Conservation (phyloP, 2,113 vertebrate species). For the Dipodomys stephensi region DNA sequence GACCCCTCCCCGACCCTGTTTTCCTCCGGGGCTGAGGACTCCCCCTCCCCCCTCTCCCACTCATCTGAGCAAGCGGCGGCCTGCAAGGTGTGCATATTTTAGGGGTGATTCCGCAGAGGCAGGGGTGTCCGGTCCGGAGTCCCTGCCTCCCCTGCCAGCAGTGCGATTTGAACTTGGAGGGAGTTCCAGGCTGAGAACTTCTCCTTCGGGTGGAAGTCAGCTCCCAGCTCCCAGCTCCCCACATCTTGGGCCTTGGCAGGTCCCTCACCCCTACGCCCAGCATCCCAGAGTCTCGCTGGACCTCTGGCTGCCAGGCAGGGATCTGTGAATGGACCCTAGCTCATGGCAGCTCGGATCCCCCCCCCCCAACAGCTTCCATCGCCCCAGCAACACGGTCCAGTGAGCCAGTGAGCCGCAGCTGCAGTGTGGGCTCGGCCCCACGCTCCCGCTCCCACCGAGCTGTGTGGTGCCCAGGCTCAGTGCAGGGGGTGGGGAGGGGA, state of each 20-base stretch:
- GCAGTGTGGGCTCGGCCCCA: slow-evolving; percentile 77
- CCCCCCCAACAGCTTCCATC: slow-evolving; percentile 85
- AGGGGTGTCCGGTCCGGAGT: background rate
- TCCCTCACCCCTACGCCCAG: background rate
- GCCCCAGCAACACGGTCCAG: slow-evolving; percentile 87
- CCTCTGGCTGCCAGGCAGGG: slow-evolving; percentile 80
- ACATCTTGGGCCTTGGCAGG: background rate
- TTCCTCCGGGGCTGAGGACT: background rate
- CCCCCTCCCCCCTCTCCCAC: background rate
- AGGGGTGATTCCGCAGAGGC: background rate
- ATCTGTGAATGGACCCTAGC: slow-evolving; percentile 91
- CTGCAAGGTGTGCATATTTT: background rate
- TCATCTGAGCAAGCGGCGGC: background rate
- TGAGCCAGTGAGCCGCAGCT: slow-evolving; percentile 81
- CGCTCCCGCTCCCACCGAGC: no score
- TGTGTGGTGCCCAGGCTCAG: background rate
- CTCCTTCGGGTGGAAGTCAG: slow-evolving; percentile 29
- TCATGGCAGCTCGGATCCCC: slow-evolving; percentile 87
- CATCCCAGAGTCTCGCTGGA: slow-evolving; percentile 74
- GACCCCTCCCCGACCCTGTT: background rate
- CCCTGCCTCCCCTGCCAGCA: background rate
- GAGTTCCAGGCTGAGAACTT: background rate
- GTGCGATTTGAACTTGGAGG: background rate
- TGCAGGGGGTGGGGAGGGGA: background rate
- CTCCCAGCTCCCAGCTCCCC: fast-evolving